phyloP scores from a whole-genome alignment of 2,888 invertebrate genomes.

The Stenoptilia bipunctidactyla region DNA sequence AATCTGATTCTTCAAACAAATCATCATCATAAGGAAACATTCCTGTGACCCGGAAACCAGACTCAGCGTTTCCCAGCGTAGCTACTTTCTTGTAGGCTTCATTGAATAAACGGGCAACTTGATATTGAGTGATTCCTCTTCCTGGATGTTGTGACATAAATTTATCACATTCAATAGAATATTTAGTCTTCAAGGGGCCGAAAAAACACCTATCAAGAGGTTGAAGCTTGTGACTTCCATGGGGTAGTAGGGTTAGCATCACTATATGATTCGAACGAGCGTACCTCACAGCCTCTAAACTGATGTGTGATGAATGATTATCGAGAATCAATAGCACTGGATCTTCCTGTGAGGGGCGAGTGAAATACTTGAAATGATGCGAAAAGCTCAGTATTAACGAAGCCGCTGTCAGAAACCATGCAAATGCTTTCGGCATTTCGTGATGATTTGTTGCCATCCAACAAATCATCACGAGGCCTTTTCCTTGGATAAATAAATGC shows the following conservation, averaged over 20 bases:
- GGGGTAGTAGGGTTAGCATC: conserved; percentile 18
- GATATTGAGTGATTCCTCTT: conserved; percentile 17
- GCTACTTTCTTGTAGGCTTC: not conserved
- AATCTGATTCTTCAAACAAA: not conserved
- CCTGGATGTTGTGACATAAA: conserved; percentile 16
- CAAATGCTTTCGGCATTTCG: conserved; percentile 15
- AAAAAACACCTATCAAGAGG: conserved; percentile 19
- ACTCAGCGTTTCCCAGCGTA: not conserved
- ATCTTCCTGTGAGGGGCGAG: conserved; percentile 1
- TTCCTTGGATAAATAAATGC: conserved; percentile 10
- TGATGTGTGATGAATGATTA: not conserved
- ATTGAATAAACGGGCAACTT: conserved; percentile 1
- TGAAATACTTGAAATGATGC: conserved; percentile 4
- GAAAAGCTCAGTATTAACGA: conserved; percentile 4
- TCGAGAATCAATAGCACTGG: conserved; percentile 2
- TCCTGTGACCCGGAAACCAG: not conserved
- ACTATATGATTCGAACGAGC: conserved; percentile 4
- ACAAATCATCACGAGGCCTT: conserved; percentile 1
- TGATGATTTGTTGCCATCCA: conserved; percentile 2
- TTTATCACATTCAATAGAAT: conserved; percentile 19
- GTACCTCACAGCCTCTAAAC: not conserved
- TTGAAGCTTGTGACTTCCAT: conserved; percentile 21
- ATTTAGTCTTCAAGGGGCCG: conserved; percentile 18
- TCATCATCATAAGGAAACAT: not conserved
- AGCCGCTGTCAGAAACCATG: conserved; percentile 5